Conservation (phyloP, 1,140 invertebrate genomes). For the Popillia japonica region DNA sequence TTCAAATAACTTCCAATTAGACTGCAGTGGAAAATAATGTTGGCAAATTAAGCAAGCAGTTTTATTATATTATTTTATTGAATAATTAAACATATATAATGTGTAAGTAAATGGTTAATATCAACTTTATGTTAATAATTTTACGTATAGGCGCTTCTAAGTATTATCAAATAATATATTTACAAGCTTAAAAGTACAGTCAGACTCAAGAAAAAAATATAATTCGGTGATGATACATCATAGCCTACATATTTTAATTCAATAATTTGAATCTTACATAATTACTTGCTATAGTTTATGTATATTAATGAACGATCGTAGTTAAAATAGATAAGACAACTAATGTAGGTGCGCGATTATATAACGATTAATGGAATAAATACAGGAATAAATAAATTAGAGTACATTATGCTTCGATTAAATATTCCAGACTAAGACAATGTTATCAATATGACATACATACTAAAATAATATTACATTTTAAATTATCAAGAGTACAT, state of each 20-base stretch:
- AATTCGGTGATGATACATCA: slow-evolving; percentile 6
- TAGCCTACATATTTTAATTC: not conserved
- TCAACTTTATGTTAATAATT: not conserved
- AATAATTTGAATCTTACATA: not conserved
- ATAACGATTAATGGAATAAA: slow-evolving; percentile 13
- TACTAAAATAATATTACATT: too few species aligned
- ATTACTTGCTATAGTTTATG: not conserved
- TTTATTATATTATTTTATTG: not conserved
- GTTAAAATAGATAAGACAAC: too few species aligned
- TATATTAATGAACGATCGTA: not conserved
- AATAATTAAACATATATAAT: not conserved
- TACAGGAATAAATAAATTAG: slow-evolving; percentile 16
- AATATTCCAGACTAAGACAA: not conserved
- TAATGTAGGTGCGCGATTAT: not conserved
- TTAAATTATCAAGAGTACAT: too few species aligned
- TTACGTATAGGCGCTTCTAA: not conserved
- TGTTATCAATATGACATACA: too few species aligned
- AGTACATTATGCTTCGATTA: not conserved
- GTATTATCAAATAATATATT: not conserved
- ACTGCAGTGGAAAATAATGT: not conserved
- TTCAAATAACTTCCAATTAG: not conserved
- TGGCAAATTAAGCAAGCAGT: not conserved
- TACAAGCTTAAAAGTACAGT: not conserved
- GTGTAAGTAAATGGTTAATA: not conserved
- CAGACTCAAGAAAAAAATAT: not conserved